These are phyloP conservation scores for Hyles euphorbiae DNA, from an alignment of 1,140 invertebrate genomes.

Conservation along the genomic window DNA sequence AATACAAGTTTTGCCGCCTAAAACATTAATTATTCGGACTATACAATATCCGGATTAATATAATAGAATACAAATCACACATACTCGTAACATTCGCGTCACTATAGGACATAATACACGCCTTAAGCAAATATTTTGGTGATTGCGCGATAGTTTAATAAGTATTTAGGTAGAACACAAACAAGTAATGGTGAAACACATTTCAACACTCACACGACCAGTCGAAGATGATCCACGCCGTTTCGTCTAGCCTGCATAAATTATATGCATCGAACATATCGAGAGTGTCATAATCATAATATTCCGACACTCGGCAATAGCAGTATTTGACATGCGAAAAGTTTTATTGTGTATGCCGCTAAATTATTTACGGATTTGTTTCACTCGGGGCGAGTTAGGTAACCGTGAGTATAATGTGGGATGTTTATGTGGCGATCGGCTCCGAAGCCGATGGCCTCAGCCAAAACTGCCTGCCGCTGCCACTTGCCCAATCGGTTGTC, in stretches of 20 bases:
- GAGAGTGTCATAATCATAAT: conserved; percentile 18
- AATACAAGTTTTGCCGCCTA: no score
- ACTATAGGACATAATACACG: no score
- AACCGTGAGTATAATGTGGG: conserved; percentile 58
- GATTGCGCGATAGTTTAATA: conserved; percentile 10
- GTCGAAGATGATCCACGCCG: conserved; percentile 25
- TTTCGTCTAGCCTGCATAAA: conserved; percentile 20
- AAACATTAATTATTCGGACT: not conserved
- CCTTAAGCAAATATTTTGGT: conserved; percentile 3
- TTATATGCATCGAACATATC: conserved; percentile 17
- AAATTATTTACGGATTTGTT: conserved; percentile 65
- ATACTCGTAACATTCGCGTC: no score
- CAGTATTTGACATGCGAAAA: conserved; percentile 13
- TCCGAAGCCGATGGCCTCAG: conserved; percentile 61
- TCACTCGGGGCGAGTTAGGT: conserved; percentile 50
- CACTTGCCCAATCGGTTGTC: conserved; percentile 65
- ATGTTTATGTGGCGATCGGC: conserved; percentile 62
- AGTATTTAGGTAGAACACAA: conserved; percentile 9
- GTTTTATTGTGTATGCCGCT: conserved; percentile 24
- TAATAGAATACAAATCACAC: no score
- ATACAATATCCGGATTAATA: no score
- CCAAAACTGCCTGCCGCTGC: conserved; percentile 46
- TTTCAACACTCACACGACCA: conserved; percentile 26
- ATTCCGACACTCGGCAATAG: conserved; percentile 1
- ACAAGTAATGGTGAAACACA: conserved; percentile 25